Evolutionary conservation across 2,888 invertebrate species (phyloP), one percentile per base, ranked within the genome.

Genomic region (Drosophila aldrichi): DNA sequence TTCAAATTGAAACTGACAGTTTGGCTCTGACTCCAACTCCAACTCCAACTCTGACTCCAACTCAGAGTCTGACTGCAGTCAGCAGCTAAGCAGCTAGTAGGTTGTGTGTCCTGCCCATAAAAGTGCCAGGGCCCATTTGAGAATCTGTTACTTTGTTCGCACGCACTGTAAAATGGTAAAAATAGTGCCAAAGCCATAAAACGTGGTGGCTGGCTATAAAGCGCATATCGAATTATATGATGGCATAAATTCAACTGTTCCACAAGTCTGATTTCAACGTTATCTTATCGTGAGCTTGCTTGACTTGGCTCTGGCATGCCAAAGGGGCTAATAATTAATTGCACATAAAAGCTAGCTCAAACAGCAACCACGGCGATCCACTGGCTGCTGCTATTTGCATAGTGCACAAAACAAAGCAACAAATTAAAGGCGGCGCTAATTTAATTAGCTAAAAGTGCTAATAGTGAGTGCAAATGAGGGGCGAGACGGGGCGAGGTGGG

Each of bases 1-100:
- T 87, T 87, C 84, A 87, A 87, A 87, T 87, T 89, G 88, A 89
- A 87, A 82, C 82, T 88, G 87, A 87, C 89, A 87, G 82, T 66
- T 74, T 62, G 54, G 54, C 63, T 66, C 60, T 34, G 56, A 6
- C 52, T 51, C 56, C 41, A 41, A 43, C 44, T 25, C 18, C 0
- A 14, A 8, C 14, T 36, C 34, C 10, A 3, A 2, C 29, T n/a
- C 12, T 1, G 12, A 16, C 25, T 46, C 1, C 6, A 1, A 14
- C 44, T 44, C 7, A 0, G 2, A 9, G 5, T 46, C 25, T 9
- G 20, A 20, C 43, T 44, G 22, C 16, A 29, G 41, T 16, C 77
- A 69, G 77, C 82, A 25, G 58, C 57, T 55, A 41, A 46, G 41
- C 29, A 60, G 49, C 55, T 68, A 61, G 32, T 14, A 43, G 14